Conservation (phyloP, 2,797 vertebrate species). For the Momotus momota region DNA sequence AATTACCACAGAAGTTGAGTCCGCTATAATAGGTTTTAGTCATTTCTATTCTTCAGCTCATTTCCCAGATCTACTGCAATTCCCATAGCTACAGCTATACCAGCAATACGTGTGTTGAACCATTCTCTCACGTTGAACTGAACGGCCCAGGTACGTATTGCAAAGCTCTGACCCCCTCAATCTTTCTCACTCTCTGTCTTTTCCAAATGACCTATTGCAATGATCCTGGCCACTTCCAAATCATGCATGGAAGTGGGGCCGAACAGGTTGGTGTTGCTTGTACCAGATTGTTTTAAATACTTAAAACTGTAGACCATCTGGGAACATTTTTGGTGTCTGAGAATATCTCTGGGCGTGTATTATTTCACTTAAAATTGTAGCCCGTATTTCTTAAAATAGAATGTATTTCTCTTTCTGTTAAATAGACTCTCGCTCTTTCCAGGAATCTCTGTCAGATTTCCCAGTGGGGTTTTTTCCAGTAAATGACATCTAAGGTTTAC, state of each 20-base stretch:
- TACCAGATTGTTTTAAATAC: not conserved
- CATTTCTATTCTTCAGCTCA: not conserved
- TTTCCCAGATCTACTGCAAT: not conserved
- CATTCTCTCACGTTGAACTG: not conserved
- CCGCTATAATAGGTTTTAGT: not conserved
- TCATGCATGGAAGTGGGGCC: not conserved
- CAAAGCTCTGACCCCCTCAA: not conserved
- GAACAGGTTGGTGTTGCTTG: not conserved
- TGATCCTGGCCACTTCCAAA: not conserved
- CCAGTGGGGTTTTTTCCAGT: not conserved
- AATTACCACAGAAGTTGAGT: not conserved
- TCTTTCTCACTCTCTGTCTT: not conserved
- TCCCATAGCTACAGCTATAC: not conserved
- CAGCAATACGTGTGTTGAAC: not conserved
- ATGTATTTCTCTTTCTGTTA: not conserved
- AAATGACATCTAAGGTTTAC: not conserved
- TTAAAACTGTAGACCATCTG: not conserved
- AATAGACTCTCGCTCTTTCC: not conserved
- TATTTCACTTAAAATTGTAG: not conserved
- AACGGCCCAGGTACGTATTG: rapidly evolving
- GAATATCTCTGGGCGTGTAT: not conserved
- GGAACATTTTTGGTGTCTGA: not conserved
- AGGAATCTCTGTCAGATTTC: not conserved
- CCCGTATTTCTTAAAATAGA: not conserved
- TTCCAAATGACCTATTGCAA: not conserved